phyloP scores from a whole-genome alignment of 53 echinoderm and acorn worm species.

The Holothuria scabra region DNA sequence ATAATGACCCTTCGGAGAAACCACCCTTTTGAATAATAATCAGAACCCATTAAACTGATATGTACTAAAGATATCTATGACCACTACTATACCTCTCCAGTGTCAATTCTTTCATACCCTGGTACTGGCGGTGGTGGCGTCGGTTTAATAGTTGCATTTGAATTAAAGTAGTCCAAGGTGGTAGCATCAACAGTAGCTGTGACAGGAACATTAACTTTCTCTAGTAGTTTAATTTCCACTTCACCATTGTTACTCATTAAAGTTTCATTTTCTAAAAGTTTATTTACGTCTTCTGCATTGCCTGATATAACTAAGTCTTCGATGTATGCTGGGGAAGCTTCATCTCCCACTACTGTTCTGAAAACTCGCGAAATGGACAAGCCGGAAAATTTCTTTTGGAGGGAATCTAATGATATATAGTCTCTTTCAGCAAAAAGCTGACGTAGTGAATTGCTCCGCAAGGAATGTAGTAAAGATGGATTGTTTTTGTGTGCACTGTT shows the following conservation, averaged over 20 bases:
- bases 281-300: slow-evolving; percentile 23
- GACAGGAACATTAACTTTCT: slow-evolving; percentile 24
- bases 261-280: slow-evolving; percentile 18
- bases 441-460: not conserved
- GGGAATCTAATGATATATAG: slow-evolving; percentile 28
- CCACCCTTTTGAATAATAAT: no score
- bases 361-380: slow-evolving; percentile 41
- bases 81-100: slow-evolving; percentile 59
- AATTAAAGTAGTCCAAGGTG: not conserved
- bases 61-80: no score
- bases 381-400: slow-evolving; percentile 33
- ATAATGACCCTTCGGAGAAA: no score
- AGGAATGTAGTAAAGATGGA: slow-evolving; percentile 25
- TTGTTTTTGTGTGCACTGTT: not conserved
- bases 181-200: slow-evolving; percentile 34
- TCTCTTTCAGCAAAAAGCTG: slow-evolving; percentile 1
- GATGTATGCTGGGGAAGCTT: not conserved
- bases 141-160: slow-evolving; percentile 52
- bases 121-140: slow-evolving; percentile 81
- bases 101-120: slow-evolving; percentile 73
- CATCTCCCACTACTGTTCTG: slow-evolving; percentile 19
- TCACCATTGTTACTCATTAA: not conserved
- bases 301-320: slow-evolving; percentile 40
- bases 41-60: no score
- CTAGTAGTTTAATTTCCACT: not conserved